Evolutionary conservation across 2,113 vertebrate species (phyloP).

Genomic region (Cranoglanis bouderius): DNA sequence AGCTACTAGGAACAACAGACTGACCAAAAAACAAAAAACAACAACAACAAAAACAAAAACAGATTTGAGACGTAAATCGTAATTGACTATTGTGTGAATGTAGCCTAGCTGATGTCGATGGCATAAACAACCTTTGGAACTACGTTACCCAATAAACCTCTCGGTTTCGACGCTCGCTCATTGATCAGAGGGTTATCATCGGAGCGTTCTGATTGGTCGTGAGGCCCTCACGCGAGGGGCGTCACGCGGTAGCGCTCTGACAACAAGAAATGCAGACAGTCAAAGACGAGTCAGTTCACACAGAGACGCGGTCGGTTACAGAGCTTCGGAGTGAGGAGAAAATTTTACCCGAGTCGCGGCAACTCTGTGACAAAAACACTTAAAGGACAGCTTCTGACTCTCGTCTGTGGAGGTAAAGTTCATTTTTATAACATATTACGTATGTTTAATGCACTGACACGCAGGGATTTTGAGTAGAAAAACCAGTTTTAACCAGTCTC

Average conservation of each 20-base stretch:
- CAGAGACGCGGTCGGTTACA: not conserved
- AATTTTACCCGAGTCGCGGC: not conserved
- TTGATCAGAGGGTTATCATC: slow-evolving; percentile 32
- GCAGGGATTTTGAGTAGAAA: not conserved
- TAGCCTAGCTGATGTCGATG: not conserved
- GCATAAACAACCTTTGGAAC: slow-evolving; percentile 55
- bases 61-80: not conserved
- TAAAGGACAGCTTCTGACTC: slow-evolving; percentile 23
- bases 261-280: slow-evolving; percentile 59
- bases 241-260: slow-evolving; percentile 55
- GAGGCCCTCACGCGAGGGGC: slow-evolving; percentile 67
- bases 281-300: slow-evolving; percentile 25
- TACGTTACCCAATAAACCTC: slow-evolving; percentile 61
- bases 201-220: slow-evolving; percentile 63
- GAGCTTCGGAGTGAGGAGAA: no score
- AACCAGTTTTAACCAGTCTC: not conserved
- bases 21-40: not conserved
- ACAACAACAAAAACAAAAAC: no score
- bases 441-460: not conserved
- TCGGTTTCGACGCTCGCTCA: slow-evolving; percentile 25
- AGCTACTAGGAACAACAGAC: not conserved
- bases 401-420: not conserved
- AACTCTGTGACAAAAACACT: slow-evolving; percentile 45
- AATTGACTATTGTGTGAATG: not conserved
- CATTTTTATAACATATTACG: not conserved